Evolutionary conservation across 2,113 vertebrate species (phyloP).

Genomic region (Martes martes): DNA sequence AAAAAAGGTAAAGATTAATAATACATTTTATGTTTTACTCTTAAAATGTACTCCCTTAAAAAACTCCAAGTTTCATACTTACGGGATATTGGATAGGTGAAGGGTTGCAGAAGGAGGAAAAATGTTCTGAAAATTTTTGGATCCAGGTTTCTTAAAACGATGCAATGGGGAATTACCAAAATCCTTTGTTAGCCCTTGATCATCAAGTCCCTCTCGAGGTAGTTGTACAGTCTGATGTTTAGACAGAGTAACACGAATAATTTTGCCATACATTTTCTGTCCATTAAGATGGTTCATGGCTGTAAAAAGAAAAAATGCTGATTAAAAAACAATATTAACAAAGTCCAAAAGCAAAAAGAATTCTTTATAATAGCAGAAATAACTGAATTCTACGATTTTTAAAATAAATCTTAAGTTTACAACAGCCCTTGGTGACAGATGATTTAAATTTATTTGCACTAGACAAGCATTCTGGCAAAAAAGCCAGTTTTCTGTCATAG

Average conservation of each 20-base stretch:
- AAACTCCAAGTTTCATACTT: conserved; percentile 77
- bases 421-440: background rate
- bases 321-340: background rate
- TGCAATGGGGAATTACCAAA: conserved; percentile 97
- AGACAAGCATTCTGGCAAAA: background rate
- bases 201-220: conserved; percentile 96
- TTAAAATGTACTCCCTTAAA: background rate
- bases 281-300: conserved; percentile 99
- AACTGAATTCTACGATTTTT: background rate
- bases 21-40: background rate
- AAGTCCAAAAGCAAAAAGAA: background rate
- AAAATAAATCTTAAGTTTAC: background rate
- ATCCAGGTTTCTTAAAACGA: conserved; percentile 97
- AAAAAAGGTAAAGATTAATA: background rate
- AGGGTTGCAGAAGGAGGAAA: conserved; percentile 97
- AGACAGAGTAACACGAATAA: conserved; percentile 96
- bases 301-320: conserved; percentile 75
- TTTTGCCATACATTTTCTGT: conserved; percentile 98
- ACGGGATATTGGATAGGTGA: conserved; percentile 98
- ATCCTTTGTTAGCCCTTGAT: conserved; percentile 98
- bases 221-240: conserved; percentile 97
- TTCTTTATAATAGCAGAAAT: background rate
- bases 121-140: conserved; percentile 99
- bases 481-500: background rate
- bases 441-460: background rate